Evolutionary conservation across 2,888 invertebrate species (phyloP).

Genomic region (Nudaria mundana): DNA sequence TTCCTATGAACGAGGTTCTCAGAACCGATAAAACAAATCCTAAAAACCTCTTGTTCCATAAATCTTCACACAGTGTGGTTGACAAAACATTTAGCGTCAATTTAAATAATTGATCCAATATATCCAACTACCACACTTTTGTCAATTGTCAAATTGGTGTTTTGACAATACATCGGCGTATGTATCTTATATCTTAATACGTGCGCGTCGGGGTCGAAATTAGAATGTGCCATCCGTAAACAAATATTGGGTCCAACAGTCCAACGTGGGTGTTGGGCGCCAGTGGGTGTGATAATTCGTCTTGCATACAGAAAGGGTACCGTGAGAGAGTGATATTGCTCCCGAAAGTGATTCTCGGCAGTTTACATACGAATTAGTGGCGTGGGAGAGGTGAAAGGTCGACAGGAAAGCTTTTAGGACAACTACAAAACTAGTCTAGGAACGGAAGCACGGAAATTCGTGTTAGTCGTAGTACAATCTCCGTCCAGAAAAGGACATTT

Average conservation of each 20-base stretch:
- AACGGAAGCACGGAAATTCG: slow-evolving; percentile 38
- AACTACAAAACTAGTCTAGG: slow-evolving; percentile 29
- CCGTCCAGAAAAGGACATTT: no score
- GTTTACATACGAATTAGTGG: slow-evolving; percentile 67
- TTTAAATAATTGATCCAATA: slow-evolving; percentile 51
- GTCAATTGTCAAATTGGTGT: slow-evolving; percentile 60
- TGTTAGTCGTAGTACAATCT: slow-evolving; percentile 18
- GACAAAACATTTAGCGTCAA: slow-evolving; percentile 56
- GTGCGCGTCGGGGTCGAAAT: slow-evolving; percentile 47
- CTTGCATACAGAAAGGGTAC: slow-evolving; percentile 70
- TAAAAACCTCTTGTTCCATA: slow-evolving; percentile 41
- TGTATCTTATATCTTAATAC: slow-evolving; percentile 50
- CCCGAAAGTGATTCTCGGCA: slow-evolving; percentile 58
- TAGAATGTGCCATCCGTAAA: slow-evolving; percentile 44
- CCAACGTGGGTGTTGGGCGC: slow-evolving; percentile 63
- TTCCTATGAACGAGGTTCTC: no score
- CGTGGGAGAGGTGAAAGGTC: slow-evolving; percentile 78
- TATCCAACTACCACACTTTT: slow-evolving; percentile 56
- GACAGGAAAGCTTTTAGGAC: slow-evolving; percentile 39
- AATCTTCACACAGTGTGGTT: slow-evolving; percentile 49
- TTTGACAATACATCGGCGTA: slow-evolving; percentile 38
- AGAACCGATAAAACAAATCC: no score
- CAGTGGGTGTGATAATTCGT: slow-evolving; percentile 78
- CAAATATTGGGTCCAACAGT: slow-evolving; percentile 47
- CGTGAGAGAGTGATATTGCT: slow-evolving; percentile 73